Conservation (phyloP, 2,797 vertebrate species). For the Thunnus albacares region DNA sequence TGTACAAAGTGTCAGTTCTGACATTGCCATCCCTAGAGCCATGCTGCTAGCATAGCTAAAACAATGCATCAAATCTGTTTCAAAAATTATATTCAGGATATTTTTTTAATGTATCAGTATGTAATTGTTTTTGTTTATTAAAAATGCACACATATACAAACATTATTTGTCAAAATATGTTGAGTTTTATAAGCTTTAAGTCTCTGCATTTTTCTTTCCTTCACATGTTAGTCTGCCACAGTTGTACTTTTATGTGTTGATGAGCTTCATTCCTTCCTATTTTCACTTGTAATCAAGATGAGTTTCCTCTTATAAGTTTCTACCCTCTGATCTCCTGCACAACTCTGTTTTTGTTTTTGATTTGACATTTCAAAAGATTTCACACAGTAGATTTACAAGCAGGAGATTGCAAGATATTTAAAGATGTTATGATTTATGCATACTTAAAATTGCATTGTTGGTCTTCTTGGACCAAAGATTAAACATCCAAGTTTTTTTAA, state of each 20-base stretch:
- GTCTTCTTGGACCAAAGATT: not conserved
- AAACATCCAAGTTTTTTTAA: not conserved
- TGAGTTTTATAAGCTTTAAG: not conserved
- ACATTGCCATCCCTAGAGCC: too few species aligned
- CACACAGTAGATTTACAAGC: not conserved
- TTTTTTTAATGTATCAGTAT: too few species aligned
- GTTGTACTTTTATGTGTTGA: slow-evolving; percentile 10
- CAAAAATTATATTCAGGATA: too few species aligned
- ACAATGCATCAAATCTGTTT: too few species aligned
- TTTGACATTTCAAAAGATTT: slow-evolving; percentile 36
- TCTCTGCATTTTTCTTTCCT: not conserved
- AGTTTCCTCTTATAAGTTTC: not conserved
- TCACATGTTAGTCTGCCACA: not conserved
- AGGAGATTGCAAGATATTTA: not conserved
- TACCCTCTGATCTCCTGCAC: slow-evolving; percentile 15
- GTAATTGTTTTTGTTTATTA: not conserved
- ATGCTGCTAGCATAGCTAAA: too few species aligned
- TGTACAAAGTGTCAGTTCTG: too few species aligned
- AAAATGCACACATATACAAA: not conserved
- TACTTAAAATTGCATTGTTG: not conserved
- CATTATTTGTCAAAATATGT: not conserved
- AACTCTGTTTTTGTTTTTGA: not conserved
- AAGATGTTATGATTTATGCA: not conserved
- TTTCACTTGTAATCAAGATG: slow-evolving; percentile 19
- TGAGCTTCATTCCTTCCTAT: slow-evolving; percentile 14